Evolutionary conservation across 2,113 vertebrate species (phyloP), one percentile per base, ranked within the genome.

Genomic region (Pyxicephalus adspersus): DNA sequence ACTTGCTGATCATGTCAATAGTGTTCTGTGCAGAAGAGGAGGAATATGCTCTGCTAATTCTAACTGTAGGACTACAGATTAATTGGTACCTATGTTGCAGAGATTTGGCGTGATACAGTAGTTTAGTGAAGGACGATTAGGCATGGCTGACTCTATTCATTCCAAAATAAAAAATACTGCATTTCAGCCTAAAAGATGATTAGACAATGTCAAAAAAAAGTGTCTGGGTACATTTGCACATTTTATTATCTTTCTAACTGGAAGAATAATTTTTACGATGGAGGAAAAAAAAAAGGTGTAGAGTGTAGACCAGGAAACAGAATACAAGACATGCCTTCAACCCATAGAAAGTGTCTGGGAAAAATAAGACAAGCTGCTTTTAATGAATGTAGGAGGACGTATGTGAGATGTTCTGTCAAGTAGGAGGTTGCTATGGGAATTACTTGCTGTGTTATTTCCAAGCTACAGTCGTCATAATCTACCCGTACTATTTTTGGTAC

Each of bases 371-470:
- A 80, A 61, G 38, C 58, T n/a, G 22, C 57, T 61, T 74, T 51
- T 81, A 81, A 74, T 81, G 79, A 81, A 66, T 81, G 70, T 81
- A 74, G 79, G 79, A 81, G 79, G 68, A 74, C 63, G 61, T 74
- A 57, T 45, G 70, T 45, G 45, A 54, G 31, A 65, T 81, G 70
- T 74, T 81, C 79, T 74, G 58, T 57, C 61, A 82, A 74, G 68
- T 55, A 60, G 80, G 61, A 82, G 80, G 80, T 82, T 82, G 80
- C 71, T 58, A 82, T 82, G 80, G 80, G 70, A 82, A 82, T 82
- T 74, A 66, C 80, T 75, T 73, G 28, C 52, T 17, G 70, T 58
- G 63, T 34, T 54, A 58, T 75, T 82, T 66, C 20, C 31, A 74
- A 81, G 60, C 29, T 38, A 18, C 63, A n/a, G 38, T 75, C 70